phyloP scores from a whole-genome alignment of 2,888 invertebrate genomes.

The Fissipunctia ypsillon region DNA sequence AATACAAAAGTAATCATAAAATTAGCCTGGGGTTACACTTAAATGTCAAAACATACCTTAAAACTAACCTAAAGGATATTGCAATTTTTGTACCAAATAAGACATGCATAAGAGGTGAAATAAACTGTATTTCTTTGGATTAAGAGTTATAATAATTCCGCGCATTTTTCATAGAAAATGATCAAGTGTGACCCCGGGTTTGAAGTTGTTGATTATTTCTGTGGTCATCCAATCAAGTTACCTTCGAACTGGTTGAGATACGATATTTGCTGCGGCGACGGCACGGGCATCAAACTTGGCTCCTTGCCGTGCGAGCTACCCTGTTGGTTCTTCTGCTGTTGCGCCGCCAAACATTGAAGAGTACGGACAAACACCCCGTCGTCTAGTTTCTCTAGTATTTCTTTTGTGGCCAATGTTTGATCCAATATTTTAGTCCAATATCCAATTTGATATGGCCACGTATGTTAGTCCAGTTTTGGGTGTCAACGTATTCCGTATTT shows the following conservation, averaged over 20 bases:
- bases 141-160: background rate
- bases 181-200: constrained; percentile 68
- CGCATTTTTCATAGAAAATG: background rate
- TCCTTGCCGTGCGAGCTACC: constrained; percentile 91
- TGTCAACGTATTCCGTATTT: constrained; percentile 65
- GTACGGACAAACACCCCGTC: constrained; percentile 90
- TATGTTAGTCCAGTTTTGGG: constrained; percentile 56
- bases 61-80: background rate
- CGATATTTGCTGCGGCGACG: constrained; percentile 98
- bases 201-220: constrained; percentile 67
- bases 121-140: background rate
- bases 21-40: constrained; percentile 71
- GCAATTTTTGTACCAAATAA: background rate
- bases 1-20: constrained; percentile 51
- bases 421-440: constrained; percentile 66
- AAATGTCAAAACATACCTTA: constrained; percentile 18
- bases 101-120: constrained; percentile 19
- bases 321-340: constrained; percentile 88
- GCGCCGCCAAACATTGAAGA: constrained; percentile 89
- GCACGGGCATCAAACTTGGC: constrained; percentile 98
- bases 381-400: constrained; percentile 89
- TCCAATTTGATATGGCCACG: constrained; percentile 54
- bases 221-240: constrained; percentile 80
- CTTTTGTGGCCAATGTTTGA: constrained; percentile 80
- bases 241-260: constrained; percentile 98